phyloP scores from a whole-genome alignment of 1,140 invertebrate genomes.

The Choristoneura fumiferana region DNA sequence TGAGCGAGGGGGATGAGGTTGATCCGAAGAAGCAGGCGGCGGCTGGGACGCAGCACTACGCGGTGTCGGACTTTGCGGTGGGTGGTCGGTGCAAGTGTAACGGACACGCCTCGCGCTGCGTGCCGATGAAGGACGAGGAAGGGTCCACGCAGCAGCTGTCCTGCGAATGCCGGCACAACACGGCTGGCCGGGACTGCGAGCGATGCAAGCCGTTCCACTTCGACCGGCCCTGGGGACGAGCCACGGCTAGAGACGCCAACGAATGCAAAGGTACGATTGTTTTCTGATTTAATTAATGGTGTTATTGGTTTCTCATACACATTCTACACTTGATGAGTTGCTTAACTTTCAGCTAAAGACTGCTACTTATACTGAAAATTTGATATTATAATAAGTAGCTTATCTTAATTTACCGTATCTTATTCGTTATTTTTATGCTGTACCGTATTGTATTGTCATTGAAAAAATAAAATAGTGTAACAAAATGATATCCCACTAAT shows the following conservation, averaged over 20 bases:
- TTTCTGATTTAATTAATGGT: too few relatives aligned
- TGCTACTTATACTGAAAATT: too few relatives aligned
- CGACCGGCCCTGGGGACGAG: conserved; percentile 98
- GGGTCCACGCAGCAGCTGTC: conserved; percentile 67
- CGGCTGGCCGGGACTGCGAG: conserved; percentile 98
- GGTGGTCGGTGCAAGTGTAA: conserved; percentile 99
- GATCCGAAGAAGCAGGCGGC: conserved; percentile 65
- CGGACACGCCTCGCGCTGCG: conserved; percentile 96
- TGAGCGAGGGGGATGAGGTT: conserved; percentile 68
- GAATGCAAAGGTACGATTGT: conserved; percentile 94
- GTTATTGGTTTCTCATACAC: too few relatives aligned
- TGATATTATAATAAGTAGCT: too few relatives aligned
- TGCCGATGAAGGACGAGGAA: conserved; percentile 83
- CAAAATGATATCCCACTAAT: too few relatives aligned
- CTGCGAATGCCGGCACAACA: conserved; percentile 99
- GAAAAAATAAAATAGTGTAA: too few relatives aligned
- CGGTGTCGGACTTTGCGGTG: conserved; percentile 98
- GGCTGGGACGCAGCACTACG: conserved; percentile 87
- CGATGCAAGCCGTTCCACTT: conserved; percentile 99
- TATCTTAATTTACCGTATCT: too few relatives aligned
- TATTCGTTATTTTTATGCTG: too few relatives aligned
- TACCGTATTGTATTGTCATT: too few relatives aligned
- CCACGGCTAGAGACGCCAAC: conserved; percentile 95
- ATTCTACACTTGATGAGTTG: too few relatives aligned
- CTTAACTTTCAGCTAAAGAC: too few relatives aligned